Percentiles rank a stretch among this genome's conserved stretches.
Conservation (phyloP, 2,888 invertebrate species). For the Thelaira solivaga region DNA sequence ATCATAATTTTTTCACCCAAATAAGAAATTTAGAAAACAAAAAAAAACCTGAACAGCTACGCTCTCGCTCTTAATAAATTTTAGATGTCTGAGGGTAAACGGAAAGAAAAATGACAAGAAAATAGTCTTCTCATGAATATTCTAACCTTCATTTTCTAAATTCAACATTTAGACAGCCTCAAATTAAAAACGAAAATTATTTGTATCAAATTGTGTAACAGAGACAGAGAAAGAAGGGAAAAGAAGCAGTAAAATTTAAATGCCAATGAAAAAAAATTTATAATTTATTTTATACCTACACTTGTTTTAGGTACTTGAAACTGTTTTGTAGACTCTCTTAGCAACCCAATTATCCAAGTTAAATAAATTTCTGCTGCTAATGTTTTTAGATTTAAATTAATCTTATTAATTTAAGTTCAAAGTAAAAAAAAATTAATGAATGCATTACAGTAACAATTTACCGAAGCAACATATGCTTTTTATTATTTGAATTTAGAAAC, state of each 20-base stretch:
- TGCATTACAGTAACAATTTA: too few species aligned
- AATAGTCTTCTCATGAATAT: slow-evolving; percentile 77
- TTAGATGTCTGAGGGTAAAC: neutral
- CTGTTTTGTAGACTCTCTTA: too few species aligned
- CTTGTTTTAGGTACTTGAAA: too few species aligned
- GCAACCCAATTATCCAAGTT: too few species aligned
- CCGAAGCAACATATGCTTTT: too few species aligned
- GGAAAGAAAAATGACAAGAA: slow-evolving; percentile 70
- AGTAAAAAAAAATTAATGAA: too few species aligned
- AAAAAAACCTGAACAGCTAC: neutral
- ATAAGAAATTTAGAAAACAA: neutral
- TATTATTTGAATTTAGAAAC: too few species aligned
- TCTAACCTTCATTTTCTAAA: slow-evolving; percentile 74
- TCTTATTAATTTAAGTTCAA: too few species aligned
- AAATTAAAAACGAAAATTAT: slow-evolving; percentile 29
- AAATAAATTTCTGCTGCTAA: too few species aligned
- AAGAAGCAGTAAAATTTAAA: neutral
- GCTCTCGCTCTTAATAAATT: neutral
- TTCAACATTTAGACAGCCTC: slow-evolving; percentile 31
- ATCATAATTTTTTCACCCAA: slow-evolving; percentile 41
- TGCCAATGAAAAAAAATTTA: slow-evolving; percentile 7
- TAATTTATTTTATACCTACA: slow-evolving; percentile 4
- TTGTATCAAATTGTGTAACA: slow-evolving; percentile 2
- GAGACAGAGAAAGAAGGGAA: neutral
- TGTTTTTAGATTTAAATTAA: too few species aligned